Evolutionary conservation across 2,888 invertebrate genomes (phyloP), one percentile per base, ranked within the genome.

Genomic region (Criorhina ranunculi): DNA sequence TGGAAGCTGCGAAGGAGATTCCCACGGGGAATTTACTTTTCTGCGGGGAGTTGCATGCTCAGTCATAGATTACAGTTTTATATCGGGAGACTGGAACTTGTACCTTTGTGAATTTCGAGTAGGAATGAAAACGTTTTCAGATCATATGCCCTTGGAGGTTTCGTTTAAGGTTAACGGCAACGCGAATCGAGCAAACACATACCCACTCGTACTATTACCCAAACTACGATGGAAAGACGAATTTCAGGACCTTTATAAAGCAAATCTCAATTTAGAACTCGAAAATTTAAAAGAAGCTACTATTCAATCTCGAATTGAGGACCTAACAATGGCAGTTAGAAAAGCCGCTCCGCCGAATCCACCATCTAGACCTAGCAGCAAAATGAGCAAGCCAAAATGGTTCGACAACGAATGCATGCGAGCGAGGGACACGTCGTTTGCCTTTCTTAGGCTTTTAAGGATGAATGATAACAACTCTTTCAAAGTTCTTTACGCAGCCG

Each of bases 41-140:
- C 0, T 72, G 2, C 31, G 64, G 1, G 75, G 73, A n/a, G 35
- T 44, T 1, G 44, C 44, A 35, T 46, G 29, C 9, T 75, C 73
- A 7, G 62, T 62, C 6, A 64, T 55, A 19, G 55, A 64, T 15
- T 55, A 73, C 33, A 17, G 72, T 15, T 62, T 72, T 9, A 5
- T 37, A 29, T 19, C 73, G 7, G 62, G 73, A 29, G 17, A 55
- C 24, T 75, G 55, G 29, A n/a, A 31, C 17, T 7, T 17, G 11
- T 19, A 12, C 8, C 19, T 64, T 0, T 2, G 9, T 0, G 40
- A 62, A 1, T 73, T 73, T 44, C 33, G 35, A 44, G 24, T 73
- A 12, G 64, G 44, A 37, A 24, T 24, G 24, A 24, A 24, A 24
- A 24, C 24, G 2, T 24, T 3, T 4, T 24, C 24, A 1, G 24